A percentile compares a stretch with the other conserved stretches of the same genome.
These are phyloP conservation scores for Cercopithecus mona DNA, from an alignment of 2,113 vertebrate species.

Conservation along the genomic window DNA sequence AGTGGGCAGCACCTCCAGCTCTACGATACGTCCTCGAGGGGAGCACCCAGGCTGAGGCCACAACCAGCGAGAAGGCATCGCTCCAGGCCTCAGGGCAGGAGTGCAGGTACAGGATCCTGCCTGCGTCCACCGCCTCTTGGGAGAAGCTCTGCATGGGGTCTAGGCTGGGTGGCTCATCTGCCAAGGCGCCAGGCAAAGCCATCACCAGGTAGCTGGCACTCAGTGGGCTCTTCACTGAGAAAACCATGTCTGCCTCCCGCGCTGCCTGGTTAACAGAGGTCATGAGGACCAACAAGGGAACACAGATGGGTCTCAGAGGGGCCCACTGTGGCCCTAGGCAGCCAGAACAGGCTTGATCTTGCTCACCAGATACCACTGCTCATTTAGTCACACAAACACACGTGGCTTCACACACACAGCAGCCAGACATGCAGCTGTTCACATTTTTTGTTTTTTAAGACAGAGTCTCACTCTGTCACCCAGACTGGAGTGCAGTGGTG, in stretches of 20 bases:
- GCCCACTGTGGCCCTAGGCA: not conserved
- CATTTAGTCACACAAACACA: not conserved
- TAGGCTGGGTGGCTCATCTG: slow-evolving; percentile 80
- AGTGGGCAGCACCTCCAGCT: slow-evolving; percentile 87
- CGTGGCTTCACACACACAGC: not conserved
- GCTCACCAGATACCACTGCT: not conserved
- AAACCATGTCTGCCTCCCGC: slow-evolving; percentile 92
- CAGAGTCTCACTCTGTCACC: no score
- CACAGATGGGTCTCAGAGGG: not conserved
- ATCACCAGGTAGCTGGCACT: slow-evolving; percentile 89
- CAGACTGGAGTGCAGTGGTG: no score
- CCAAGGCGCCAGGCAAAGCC: slow-evolving; percentile 79
- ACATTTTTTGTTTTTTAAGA: not conserved
- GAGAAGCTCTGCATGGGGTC: slow-evolving; percentile 92
- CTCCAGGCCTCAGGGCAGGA: slow-evolving; percentile 83
- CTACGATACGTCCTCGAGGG: slow-evolving; percentile 86
- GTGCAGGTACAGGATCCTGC: slow-evolving; percentile 90
- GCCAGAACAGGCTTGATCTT: not conserved
- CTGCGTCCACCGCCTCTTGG: slow-evolving; percentile 91
- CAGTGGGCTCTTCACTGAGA: slow-evolving; percentile 87
- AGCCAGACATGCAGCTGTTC: not conserved
- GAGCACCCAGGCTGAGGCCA: slow-evolving; percentile 85
- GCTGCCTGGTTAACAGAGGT: slow-evolving; percentile 85
- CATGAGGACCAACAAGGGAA: not conserved
- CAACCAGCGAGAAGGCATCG: slow-evolving; percentile 88